Base-by-base conservation (phyloP, 2,888 invertebrate species). In the Habroteleia sp. region DNA sequence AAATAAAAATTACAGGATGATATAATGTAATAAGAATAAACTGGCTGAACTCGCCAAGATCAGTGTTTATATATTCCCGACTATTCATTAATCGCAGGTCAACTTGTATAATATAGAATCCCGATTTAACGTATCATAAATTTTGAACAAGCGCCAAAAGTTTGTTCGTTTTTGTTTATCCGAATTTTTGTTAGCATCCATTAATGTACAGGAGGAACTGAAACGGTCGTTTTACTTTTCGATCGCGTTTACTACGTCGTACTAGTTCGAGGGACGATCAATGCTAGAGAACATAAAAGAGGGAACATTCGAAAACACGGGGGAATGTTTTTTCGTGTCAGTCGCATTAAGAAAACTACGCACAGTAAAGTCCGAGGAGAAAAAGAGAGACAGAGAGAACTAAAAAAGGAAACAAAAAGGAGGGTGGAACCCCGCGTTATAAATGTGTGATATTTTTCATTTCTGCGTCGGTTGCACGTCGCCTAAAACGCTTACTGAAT, bases 281-380 rank as follows among this genome's bases (percentile, higher is more conserved):
- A 63, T 52, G 50, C 41, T 11, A 25, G 33, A n/a, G 7, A 27
- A 41, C 31, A 62, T 50, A 62, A 62, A 62, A 23, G 11, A 35
- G 4, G n/a, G 60, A 27, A n/a, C 39, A 33, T 37, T 23, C 17
- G 46, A 33, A 37, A 62, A 50, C 41, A 48, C n/a, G 13, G 31
- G 48, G 62, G 62, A 31, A 35, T 46, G 60, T 46, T 60, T 60
- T 35, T 60, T 60, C 60, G 46, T 60, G 46, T 60, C 44, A 60
- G 60, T 60, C 60, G 60, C 60, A 37, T 60, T 60, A 60, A 60
- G 60, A 46, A 60, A 60, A 46, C 60, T 37, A 60, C 60, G 60
- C 60, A 56, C 41, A 50, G 41, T 48, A 41, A 10, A 46, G 29
- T 17, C 39, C 17, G 2, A 20, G 11, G 17, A 41, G 31, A 17